Conservation (phyloP, 2,797 vertebrate genomes). For the Hoplostethus mediterraneus region DNA sequence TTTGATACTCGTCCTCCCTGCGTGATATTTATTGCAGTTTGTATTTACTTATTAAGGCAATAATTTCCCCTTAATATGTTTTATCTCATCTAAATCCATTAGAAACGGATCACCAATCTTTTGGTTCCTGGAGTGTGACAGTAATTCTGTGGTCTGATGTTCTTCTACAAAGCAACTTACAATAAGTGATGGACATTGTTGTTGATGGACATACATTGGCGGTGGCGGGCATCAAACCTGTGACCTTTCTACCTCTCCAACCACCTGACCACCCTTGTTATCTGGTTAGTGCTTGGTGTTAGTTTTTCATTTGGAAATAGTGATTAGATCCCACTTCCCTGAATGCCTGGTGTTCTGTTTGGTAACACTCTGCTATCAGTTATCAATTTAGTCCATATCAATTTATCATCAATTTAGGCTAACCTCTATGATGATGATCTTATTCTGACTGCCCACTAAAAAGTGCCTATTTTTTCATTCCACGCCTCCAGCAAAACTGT, state of each 20-base stretch:
- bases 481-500: constrained; percentile 46
- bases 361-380: neutral
- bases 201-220: no score
- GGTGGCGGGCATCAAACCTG: no score
- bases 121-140: neutral
- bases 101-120: neutral
- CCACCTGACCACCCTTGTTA: neutral
- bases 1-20: neutral
- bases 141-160: no score
- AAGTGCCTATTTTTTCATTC: constrained; percentile 36
- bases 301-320: neutral
- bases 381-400: constrained; percentile 16
- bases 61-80: neutral
- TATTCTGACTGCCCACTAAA: constrained; percentile 7
- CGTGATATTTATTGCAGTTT: neutral
- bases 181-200: no score
- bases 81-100: constrained; percentile 9
- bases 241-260: neutral
- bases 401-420: constrained; percentile 19
- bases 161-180: no score
- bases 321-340: neutral
- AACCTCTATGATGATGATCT: constrained; percentile 12
- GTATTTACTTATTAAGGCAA: neutral
- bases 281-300: neutral
- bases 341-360: neutral